Evolutionary conservation across 2,888 invertebrate genomes (phyloP), one percentile per base, ranked within the genome.

Genomic region (Xestoiulus laeticollis): DNA sequence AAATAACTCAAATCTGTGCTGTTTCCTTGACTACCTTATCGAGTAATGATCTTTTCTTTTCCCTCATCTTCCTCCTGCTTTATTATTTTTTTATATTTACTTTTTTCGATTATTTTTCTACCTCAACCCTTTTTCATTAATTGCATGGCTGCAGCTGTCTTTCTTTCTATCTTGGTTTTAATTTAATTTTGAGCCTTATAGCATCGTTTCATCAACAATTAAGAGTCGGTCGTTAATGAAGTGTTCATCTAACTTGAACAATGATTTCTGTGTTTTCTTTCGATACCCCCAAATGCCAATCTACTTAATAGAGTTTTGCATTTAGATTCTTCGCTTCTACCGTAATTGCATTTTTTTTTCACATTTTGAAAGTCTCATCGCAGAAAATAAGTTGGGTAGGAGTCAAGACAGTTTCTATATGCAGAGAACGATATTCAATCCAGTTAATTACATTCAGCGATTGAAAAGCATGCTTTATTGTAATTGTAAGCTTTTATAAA

Each of bases 1-100:
- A 78, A 78, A 78, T 78, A 78, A 78, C 78, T 78, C 78, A 78
- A 78, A 78, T 78, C 78, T 78, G 78, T 78, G 78, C 78, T 78
- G 78, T 78, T 78, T 78, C 78, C 78, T 78, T 78, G 78, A 78
- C 78, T 78, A 78, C 78, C 78, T 78, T 78, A 78, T 78, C 78
- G 78, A 78, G 78, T 78, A 78, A 78, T 78, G 30, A 78, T 78
- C 78, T 30, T 78, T 78, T 30, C 78, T 78, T 78, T 26, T 10
- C 59, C 26, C n/a, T 78, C 30, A 48, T 48, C 1, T 14, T 78
- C 14, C 14, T 22, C 6, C 30, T 78, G 12, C 78, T 78, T 78
- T 78, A 26, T 78, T 10, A 10, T 68, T 78, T 30, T 78, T 10
- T 78, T 78, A 14, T 26, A 78, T 78, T 78, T 78, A 5, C 30